Evolutionary conservation across 1,140 invertebrate species (phyloP).

Genomic region (Trachymyrmex cornetzi): DNA sequence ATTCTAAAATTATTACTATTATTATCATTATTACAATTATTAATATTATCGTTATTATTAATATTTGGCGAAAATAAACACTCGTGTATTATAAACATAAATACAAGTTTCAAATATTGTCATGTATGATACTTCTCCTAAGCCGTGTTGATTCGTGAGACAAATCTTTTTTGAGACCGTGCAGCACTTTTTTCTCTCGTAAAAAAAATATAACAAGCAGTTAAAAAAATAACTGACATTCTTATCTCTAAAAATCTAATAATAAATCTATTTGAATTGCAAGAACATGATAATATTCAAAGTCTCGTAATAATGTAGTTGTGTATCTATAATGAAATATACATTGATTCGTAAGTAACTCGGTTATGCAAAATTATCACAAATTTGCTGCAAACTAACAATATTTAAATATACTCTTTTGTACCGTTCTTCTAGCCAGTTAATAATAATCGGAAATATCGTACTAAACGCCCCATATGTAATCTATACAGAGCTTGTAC

Average conservation of each 20-base stretch:
- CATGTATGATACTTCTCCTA: slow-evolving; percentile 26
- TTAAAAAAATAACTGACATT: slow-evolving; percentile 13
- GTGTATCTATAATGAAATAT: neutral
- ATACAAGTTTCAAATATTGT: slow-evolving; percentile 50
- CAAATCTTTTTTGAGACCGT: neutral
- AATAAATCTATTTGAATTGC: slow-evolving; percentile 17
- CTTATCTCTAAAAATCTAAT: neutral
- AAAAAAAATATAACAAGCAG: slow-evolving; percentile 5
- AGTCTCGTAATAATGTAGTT: slow-evolving; percentile 5
- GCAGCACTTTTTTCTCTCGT: neutral
- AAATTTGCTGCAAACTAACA: slow-evolving; percentile 56
- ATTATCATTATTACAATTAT: slow-evolving; percentile 20
- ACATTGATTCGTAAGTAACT: slow-evolving; percentile 35
- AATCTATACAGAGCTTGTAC: neutral
- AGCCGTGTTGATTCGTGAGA: neutral
- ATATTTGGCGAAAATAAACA: slow-evolving; percentile 62
- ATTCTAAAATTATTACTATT: slow-evolving; percentile 51
- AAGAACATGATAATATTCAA: slow-evolving; percentile 2
- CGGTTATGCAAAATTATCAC: slow-evolving; percentile 60
- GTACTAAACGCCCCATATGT: neutral
- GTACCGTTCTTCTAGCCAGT: neutral
- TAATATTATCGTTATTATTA: slow-evolving; percentile 47
- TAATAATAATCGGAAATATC: neutral
- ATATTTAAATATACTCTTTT: slow-evolving; percentile 17
- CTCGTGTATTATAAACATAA: slow-evolving; percentile 23